Evolutionary conservation across 2,797 vertebrate species (phyloP), one percentile per base, ranked within the genome.

Genomic region (Gambusia yucatana): DNA sequence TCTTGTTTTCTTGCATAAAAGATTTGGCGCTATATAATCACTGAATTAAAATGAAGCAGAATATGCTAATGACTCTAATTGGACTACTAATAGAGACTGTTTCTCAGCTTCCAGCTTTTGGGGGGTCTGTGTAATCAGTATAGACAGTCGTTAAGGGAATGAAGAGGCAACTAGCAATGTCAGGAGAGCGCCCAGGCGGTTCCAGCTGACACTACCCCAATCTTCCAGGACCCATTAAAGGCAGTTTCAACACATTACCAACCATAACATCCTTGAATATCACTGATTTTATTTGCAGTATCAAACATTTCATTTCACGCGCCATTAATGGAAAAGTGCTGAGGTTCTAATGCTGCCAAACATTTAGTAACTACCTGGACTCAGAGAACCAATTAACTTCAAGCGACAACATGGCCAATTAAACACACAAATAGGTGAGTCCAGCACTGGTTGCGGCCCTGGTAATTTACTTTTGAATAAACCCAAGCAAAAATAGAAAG

Each of bases 231-330:
- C 98, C 97, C 98, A 99, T 99, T 99, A 99, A 99, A 99, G 97
- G 97, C 98, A 98, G 97, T 98, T 99, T 99, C 97, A 96, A 98
- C 96, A 97, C 97, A 98, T 99, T 99, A 98, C 98, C 97, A 99
- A 98, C 98, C 97, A 99, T 99, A 99, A 99, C 98, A 99, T 98
- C 98, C 98, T 99, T 99, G 98, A 99, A 99, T 99, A 99, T 99
- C 98, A 99, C 98, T 98, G 98, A 98, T 99, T 99, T 99, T 99
- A 99, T 99, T 99, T 99, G 98, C 98, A 98, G 98, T 99, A 99
- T 99, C 98, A 99, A 99, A 98, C 98, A 98, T 99, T 99, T 99
- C 97, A 99, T 99, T 99, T 99, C 98, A 99, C 98, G 98, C 97
- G 94, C 97, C 98, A 99, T 99, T 99, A 99, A 99, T 97, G 96